phyloP scores from a whole-genome alignment of 2,797 vertebrate genomes.

The Sebastes alutus region DNA sequence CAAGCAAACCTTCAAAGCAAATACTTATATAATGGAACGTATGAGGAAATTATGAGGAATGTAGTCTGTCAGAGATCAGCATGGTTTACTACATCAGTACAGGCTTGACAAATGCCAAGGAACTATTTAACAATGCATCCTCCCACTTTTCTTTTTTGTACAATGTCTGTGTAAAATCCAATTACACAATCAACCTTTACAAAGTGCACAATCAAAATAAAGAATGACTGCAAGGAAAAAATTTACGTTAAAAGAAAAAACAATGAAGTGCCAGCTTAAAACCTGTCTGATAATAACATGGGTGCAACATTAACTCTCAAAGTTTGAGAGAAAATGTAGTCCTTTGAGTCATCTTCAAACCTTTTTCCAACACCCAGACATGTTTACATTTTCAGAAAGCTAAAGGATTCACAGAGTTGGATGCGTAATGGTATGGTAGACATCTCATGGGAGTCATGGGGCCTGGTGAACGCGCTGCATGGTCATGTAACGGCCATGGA shows the following conservation, averaged over 20 bases:
- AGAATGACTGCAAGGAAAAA: neutral
- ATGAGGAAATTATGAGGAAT: neutral
- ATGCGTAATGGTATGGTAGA: neutral
- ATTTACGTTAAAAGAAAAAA: neutral
- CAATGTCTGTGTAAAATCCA: neutral
- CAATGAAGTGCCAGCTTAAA: neutral
- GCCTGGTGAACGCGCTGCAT: neutral
- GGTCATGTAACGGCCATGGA: neutral
- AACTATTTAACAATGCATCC: neutral
- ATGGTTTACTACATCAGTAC: neutral
- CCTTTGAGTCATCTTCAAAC: neutral
- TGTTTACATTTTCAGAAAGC: neutral
- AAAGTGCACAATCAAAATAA: neutral
- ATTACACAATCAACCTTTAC: neutral
- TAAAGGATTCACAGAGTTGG: neutral
- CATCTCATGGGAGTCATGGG: slow-evolving; percentile 18
- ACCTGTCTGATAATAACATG: neutral
- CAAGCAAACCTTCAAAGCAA: neutral
- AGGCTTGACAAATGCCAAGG: neutral
- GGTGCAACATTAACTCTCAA: neutral
- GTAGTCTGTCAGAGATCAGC: neutral
- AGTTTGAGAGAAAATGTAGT: neutral
- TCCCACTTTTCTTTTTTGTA: neutral
- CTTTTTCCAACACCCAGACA: neutral
- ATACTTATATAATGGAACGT: neutral